phyloP scores from a whole-genome alignment of 1,140 invertebrate genomes.

The Nylanderia fulva region DNA sequence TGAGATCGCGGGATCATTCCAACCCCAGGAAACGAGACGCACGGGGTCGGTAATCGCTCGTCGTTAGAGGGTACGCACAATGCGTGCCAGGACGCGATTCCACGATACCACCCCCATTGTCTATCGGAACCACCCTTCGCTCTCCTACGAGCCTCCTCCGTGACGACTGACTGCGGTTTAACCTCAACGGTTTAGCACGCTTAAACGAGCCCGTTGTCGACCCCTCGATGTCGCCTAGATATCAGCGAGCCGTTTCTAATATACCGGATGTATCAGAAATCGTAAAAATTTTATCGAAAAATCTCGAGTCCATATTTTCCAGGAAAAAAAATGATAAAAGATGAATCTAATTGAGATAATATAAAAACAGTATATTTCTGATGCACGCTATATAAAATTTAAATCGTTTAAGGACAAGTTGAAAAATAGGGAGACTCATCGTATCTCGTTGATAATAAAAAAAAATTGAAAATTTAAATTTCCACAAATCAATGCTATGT shows the following conservation, averaged over 20 bases:
- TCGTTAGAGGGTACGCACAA: constrained; percentile 83
- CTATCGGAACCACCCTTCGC: constrained; percentile 76
- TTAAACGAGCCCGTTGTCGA: constrained; percentile 82
- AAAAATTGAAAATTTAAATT: not conserved
- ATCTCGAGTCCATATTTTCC: not conserved
- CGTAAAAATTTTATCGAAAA: not conserved
- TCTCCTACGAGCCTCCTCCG: constrained; percentile 70
- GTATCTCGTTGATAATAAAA: not conserved
- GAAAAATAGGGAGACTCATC: not conserved
- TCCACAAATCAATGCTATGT: not conserved
- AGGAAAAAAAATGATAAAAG: not conserved
- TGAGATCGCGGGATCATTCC: constrained; percentile 62
- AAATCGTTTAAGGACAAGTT: not conserved
- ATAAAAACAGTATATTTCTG: not conserved
- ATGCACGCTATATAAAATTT: not conserved
- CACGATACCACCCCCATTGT: constrained; percentile 84
- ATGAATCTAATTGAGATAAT: not conserved
- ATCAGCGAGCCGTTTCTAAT: constrained; percentile 26
- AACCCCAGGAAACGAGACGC: constrained; percentile 65
- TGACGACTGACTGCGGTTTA: constrained; percentile 82
- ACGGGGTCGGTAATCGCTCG: constrained; percentile 79
- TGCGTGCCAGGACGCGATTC: constrained; percentile 83
- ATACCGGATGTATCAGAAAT: constrained; percentile 20
- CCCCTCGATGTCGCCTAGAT: constrained; percentile 36
- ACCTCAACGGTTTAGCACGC: constrained; percentile 82